Conservation (phyloP, 2,888 invertebrate species). For the Laspeyria flexula region DNA sequence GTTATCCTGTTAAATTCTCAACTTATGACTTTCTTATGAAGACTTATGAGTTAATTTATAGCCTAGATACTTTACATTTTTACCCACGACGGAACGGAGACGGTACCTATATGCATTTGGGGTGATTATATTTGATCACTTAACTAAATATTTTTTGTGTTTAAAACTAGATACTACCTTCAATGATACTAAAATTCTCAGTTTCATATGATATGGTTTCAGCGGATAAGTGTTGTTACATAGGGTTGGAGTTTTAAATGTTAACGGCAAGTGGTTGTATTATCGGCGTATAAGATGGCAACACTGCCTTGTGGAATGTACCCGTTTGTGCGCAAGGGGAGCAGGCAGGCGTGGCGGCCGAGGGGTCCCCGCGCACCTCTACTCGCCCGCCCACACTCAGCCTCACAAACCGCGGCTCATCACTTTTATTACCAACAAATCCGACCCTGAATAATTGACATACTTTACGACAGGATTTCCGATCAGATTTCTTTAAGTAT, state of each 20-base stretch:
- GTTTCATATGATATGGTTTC: too few species aligned
- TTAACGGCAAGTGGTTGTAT: constrained; percentile 6
- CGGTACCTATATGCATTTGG: too few species aligned
- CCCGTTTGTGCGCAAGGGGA: constrained; percentile 13
- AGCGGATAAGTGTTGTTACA: too few species aligned
- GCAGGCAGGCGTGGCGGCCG: background rate
- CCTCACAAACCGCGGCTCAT: constrained; percentile 16
- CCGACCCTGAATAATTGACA: constrained; percentile 39
- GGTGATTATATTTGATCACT: too few species aligned
- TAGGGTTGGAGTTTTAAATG: constrained; percentile 1
- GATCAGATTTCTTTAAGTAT: background rate
- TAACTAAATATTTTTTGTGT: too few species aligned
- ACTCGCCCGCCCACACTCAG: constrained; percentile 34
- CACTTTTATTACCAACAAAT: constrained; percentile 33
- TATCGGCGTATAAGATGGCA: constrained; percentile 10
- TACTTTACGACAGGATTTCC: constrained; percentile 21
- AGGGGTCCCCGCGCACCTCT: background rate
- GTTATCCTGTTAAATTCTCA: too few species aligned
- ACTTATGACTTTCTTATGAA: too few species aligned
- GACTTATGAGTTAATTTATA: too few species aligned
- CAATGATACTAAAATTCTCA: too few species aligned
- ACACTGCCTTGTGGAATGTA: constrained; percentile 26
- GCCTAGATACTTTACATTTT: too few species aligned
- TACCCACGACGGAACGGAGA: too few species aligned
- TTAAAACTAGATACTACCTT: too few species aligned